phyloP scores from a whole-genome alignment of 30 jellyfish, hydroid and myxozoan species.

The Aurelia sp. region DNA sequence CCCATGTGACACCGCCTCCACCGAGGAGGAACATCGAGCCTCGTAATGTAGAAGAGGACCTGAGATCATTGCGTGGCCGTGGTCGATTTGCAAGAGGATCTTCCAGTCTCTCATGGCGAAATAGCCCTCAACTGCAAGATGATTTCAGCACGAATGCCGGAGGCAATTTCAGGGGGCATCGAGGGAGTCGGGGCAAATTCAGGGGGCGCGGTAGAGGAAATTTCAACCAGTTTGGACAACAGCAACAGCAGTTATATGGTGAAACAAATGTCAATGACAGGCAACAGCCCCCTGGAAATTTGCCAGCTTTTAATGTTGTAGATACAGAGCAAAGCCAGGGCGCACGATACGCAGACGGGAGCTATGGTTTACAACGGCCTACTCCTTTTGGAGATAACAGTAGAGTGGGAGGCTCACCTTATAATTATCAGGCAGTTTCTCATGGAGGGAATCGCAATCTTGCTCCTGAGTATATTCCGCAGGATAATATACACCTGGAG shows the following conservation, averaged over 20 bases:
- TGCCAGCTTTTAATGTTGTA: not conserved
- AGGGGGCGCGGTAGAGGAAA: slow-evolving; percentile 64
- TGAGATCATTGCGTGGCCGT: slow-evolving; percentile 25
- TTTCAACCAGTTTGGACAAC: slow-evolving; percentile 26
- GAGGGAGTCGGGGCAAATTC: slow-evolving; percentile 63
- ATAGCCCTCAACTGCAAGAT: slow-evolving; percentile 35
- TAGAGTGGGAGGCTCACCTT: slow-evolving; percentile 13
- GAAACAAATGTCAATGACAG: not conserved
- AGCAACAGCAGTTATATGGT: slow-evolving; percentile 13
- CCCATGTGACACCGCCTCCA: not conserved
- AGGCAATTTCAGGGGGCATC: slow-evolving; percentile 36
- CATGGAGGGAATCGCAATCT: slow-evolving; percentile 19
- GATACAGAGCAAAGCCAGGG: slow-evolving; percentile 18
- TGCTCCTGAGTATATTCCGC: slow-evolving; percentile 17
- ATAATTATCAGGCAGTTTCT: slow-evolving; percentile 43
- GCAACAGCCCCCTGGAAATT: slow-evolving; percentile 25
- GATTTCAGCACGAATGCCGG: slow-evolving; percentile 30
- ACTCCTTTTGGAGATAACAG: slow-evolving; percentile 5
- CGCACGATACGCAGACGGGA: slow-evolving; percentile 15
- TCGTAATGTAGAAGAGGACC: slow-evolving; percentile 13
- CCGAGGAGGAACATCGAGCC: not conserved
- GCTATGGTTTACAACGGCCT: not conserved
- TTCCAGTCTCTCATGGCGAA: slow-evolving; percentile 44
- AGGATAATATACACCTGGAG: slow-evolving; percentile 5
- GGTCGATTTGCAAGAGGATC: slow-evolving; percentile 33